These are phyloP conservation scores for Mirza zaza DNA, from an alignment of 2,113 vertebrate species.

Conservation along the genomic window DNA sequence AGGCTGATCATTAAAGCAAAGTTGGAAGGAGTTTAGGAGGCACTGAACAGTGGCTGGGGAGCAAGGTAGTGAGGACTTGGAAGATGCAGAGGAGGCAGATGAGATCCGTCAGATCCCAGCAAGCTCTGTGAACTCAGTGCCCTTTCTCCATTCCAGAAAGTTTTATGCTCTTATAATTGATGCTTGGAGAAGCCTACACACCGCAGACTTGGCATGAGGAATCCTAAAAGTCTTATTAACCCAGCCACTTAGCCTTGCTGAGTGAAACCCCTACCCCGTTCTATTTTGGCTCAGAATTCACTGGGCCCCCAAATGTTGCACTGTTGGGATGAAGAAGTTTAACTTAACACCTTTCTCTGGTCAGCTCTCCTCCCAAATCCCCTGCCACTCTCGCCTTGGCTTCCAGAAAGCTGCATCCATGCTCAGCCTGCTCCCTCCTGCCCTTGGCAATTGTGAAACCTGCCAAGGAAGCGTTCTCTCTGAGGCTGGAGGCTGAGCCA, in stretches of 20 bases:
- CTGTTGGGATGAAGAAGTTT: slow-evolving; percentile 4
- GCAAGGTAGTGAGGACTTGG: neutral
- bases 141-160: slow-evolving; percentile 61
- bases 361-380: neutral
- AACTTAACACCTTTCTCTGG: neutral
- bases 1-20: slow-evolving; percentile 15
- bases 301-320: neutral
- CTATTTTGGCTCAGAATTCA: slow-evolving; percentile 25
- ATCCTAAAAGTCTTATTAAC: slow-evolving; percentile 74
- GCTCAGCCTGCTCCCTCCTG: neutral
- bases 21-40: slow-evolving; percentile 20
- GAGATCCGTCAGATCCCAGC: slow-evolving; percentile 39
- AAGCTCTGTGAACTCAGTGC: neutral
- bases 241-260: slow-evolving; percentile 52
- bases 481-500: neutral
- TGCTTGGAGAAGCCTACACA: slow-evolving; percentile 63
- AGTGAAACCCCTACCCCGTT: slow-evolving; percentile 39
- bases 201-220: slow-evolving; percentile 59
- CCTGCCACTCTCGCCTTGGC: neutral
- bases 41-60: neutral
- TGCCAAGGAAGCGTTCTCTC: neutral
- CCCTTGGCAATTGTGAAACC: neutral
- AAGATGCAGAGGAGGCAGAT: neutral
- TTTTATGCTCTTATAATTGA: slow-evolving; percentile 73
- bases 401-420: neutral